Base-by-base conservation (phyloP, 2,888 invertebrate genomes). In the Pollenia angustigena region DNA sequence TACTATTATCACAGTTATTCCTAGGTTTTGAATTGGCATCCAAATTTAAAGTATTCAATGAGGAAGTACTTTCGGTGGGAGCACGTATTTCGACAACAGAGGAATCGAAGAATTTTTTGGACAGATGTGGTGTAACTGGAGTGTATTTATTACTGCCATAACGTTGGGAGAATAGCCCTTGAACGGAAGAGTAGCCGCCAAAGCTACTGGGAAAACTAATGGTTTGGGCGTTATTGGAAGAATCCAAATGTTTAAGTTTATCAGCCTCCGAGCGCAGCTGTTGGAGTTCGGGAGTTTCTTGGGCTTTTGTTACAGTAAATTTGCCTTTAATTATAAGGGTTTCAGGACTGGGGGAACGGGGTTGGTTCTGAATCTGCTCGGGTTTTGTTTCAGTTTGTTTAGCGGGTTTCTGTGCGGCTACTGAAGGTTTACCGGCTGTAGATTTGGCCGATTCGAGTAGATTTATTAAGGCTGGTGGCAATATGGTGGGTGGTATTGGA, bases 101-200 rank as follows among this genome's bases (percentile, higher is more conserved):
- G 89, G 96, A 96, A 93, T 97, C 97, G 91, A 97, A 97, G 94
- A 96, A 97, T 88, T 96, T 94, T 91, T 96, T 96, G 93, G 97
- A 97, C 88, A 96, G 94, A 93, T 97, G 97, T 3, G 96, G 96
- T 23, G 88, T 85, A 12, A 88, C 90, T n/a, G 89, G 58, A 4
- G 89, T 85, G 9, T 89, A 89, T 4, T 91, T 90, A 64, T 91
- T 88, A 79, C 93, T 92, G 87, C 91, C 93, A 72, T 92, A 92
- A 8, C 92, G 91, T 66, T 92, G 92, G 66, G 92, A 93, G 92
- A 96, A 96, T 84, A 96, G 93, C 14, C 94, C 94, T 89, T 95
- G 94, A 32, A 96, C 94, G 56, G 95, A 95, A n/a, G 95, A 91
- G 86, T 93, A 95, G 50, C 95, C 94, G 10, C 92, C 92, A 68